phyloP scores from a whole-genome alignment of 1,140 invertebrate species.

The Drosophila ohnishii region DNA sequence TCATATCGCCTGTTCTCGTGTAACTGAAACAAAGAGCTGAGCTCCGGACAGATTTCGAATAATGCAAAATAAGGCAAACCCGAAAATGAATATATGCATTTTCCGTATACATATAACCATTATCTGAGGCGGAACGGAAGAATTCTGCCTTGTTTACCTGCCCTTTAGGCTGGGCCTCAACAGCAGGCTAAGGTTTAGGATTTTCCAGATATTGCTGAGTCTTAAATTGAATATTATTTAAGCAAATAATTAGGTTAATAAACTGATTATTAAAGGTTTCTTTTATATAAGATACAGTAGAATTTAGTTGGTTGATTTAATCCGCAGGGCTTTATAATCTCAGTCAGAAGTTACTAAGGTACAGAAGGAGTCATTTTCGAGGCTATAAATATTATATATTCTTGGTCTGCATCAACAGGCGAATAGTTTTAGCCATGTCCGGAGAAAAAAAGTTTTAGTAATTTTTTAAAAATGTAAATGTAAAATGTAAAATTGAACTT shows the following conservation, averaged over 20 bases:
- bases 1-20: constrained; percentile 53
- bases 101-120: constrained; percentile 20
- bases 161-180: constrained; percentile 50
- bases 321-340: too few relatives aligned
- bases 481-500: too few relatives aligned
- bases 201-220: not conserved
- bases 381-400: too few relatives aligned
- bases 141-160: constrained; percentile 53
- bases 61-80: constrained; percentile 61
- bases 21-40: constrained; percentile 55
- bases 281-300: too few relatives aligned
- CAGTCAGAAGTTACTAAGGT: too few relatives aligned
- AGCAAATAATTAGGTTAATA: too few relatives aligned
- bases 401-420: too few relatives aligned
- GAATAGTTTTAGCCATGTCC: too few relatives aligned
- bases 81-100: constrained; percentile 54
- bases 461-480: too few relatives aligned
- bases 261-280: not conserved
- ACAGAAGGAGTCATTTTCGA: too few relatives aligned
- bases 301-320: too few relatives aligned
- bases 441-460: too few relatives aligned
- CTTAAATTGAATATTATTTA: not conserved
- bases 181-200: not conserved
- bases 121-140: constrained; percentile 41
- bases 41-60: constrained; percentile 18